These are phyloP conservation scores for Trichonephila clavata DNA, from an alignment of 1,140 invertebrate genomes.

Conservation along the genomic window DNA sequence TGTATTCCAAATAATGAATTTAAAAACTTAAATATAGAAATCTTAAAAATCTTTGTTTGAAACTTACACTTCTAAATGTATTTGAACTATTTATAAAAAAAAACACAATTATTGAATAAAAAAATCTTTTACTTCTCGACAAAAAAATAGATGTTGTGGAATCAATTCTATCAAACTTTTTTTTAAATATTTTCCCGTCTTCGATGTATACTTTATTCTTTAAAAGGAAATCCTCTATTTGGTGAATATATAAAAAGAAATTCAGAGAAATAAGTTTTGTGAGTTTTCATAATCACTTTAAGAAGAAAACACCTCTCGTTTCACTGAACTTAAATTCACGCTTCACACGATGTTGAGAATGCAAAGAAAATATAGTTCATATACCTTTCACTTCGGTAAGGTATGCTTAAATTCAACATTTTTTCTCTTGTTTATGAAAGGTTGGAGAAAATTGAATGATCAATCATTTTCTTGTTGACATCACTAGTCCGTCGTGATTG, in stretches of 20 bases:
- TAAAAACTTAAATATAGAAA: no score
- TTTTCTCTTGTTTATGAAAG: constrained; percentile 18
- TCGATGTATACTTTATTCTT: no score
- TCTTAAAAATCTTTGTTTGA: no score
- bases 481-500: constrained; percentile 6
- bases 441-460: constrained; percentile 29
- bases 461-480: constrained; percentile 30
- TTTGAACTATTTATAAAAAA: no score
- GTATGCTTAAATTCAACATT: neutral
- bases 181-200: no score
- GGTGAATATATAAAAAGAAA: no score
- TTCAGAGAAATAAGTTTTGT: neutral
- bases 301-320: neutral
- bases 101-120: no score
- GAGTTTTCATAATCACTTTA: neutral
- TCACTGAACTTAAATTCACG: neutral
- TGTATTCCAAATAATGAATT: no score
- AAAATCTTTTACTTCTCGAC: neutral
- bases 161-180: neutral
- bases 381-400: neutral
- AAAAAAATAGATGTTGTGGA: neutral
- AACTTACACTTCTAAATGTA: no score
- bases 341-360: neutral
- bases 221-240: no score
- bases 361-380: neutral